Evolutionary conservation across 2,797 vertebrate species (phyloP).

Genomic region (Hypotaenidia okinawae): DNA sequence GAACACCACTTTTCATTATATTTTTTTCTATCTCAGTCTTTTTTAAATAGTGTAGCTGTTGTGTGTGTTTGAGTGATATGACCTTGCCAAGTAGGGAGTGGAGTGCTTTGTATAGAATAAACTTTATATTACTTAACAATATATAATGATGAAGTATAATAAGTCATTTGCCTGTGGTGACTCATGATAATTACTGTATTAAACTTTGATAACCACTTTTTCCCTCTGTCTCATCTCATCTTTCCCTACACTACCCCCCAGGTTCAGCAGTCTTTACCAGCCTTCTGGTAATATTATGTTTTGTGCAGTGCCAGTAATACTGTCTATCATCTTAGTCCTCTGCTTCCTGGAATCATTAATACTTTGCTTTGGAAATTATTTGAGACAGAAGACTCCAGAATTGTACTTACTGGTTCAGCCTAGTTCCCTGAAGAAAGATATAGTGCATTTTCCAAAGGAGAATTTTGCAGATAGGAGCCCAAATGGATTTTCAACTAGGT

Average conservation of each 20-base stretch:
- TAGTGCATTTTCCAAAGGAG: constrained; percentile 86
- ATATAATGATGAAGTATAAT: constrained; percentile 9
- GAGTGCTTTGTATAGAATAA: background rate
- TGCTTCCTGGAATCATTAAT: constrained; percentile 77
- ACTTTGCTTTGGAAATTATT: constrained; percentile 76
- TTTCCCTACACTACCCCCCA: background rate
- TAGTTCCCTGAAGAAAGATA: constrained; percentile 77
- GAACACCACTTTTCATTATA: background rate
- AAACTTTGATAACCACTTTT: constrained; percentile 61
- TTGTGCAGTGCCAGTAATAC: constrained; percentile 56
- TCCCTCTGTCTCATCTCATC: constrained; percentile 21
- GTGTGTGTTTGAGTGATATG: background rate
- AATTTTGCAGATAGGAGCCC: constrained; percentile 89
- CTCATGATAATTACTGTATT: constrained; percentile 58
- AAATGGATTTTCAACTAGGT: constrained; percentile 99
- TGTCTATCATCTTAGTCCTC: constrained; percentile 59
- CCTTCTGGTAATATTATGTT: constrained; percentile 67
- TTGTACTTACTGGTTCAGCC: constrained; percentile 69
- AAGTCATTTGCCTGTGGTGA: constrained; percentile 23
- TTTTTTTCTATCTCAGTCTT: background rate
- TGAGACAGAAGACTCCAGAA: constrained; percentile 71
- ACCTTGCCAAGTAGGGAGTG: background rate
- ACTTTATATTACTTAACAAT: background rate
- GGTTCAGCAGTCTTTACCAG: constrained; percentile 17
- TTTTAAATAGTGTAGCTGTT: background rate